These are phyloP conservation scores for Chloroclysta siterata DNA, from an alignment of 2,888 invertebrate species.

Conservation along the genomic window DNA sequence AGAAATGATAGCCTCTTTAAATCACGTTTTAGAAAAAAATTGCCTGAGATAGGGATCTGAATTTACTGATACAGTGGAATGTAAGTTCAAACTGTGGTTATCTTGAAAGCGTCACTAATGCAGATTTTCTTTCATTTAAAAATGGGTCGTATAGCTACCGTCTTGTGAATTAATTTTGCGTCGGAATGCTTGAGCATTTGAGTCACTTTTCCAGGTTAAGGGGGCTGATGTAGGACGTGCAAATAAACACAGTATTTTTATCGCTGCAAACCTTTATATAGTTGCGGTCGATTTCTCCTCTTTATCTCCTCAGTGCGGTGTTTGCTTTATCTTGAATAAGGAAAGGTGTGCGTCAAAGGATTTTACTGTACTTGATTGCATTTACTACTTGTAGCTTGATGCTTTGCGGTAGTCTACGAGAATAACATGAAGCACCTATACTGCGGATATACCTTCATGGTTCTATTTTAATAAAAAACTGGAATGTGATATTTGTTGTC, in stretches of 20 bases:
- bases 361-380: conserved; percentile 58
- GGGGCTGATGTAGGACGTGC: conserved; percentile 82
- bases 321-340: conserved; percentile 82
- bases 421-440: background rate
- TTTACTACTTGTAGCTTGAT: conserved; percentile 27
- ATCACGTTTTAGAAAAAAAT: conserved; percentile 73
- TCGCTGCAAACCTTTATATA: conserved; percentile 84
- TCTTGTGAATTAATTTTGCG: conserved; percentile 59
- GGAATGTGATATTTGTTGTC: too few relatives aligned
- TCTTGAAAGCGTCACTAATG: conserved; percentile 56
- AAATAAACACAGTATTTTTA: conserved; percentile 85
- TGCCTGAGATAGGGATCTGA: conserved; percentile 73
- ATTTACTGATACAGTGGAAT: conserved; percentile 79
- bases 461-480: too few relatives aligned
- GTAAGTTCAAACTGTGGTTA: conserved; percentile 65
- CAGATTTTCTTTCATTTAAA: conserved; percentile 48
- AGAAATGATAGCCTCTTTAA: conserved; percentile 60
- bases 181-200: conserved; percentile 50
- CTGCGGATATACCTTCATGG: too few relatives aligned
- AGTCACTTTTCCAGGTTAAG: conserved; percentile 62
- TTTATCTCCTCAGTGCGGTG: conserved; percentile 80
- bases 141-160: conserved; percentile 60
- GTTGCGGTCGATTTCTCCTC: conserved; percentile 84
- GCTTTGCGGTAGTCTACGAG: conserved; percentile 16
- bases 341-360: conserved; percentile 68